Base-by-base conservation (phyloP, 2,113 vertebrate species). In the Hemiscyllium ocellatum region DNA sequence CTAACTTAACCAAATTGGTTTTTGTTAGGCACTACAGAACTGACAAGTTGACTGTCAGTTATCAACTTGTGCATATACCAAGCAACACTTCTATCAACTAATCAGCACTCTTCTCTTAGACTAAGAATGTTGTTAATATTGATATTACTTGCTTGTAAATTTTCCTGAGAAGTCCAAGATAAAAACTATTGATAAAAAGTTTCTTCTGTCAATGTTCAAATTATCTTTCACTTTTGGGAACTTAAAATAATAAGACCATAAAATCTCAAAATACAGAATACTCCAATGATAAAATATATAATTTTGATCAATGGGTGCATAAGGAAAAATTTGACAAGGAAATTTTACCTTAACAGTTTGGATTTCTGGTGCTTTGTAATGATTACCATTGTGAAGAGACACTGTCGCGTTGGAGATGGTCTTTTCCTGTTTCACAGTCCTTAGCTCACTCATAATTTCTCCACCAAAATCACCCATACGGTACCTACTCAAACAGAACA, bases 401-500 rank as follows among this genome's bases (percentile, higher is more conserved):
- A 97, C 97, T 66, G 98, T 96, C 96, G 97, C 97, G 96, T 97
- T 96, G 97, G 98, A 98, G 96, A 97, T 96, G 4, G 98, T 97
- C 96, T 99, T 99, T 95, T 99, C 99, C 68, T 98, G 97, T 97
- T 98, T 98, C 72, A 96, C 98, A 96, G 98, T 97, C 76, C 98
- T 98, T 95, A 99, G 98, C 96, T 98, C 98, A 96, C 97, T 98
- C 96, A 99, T 98, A 96, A 99, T 97, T 96, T 99, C 98, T 96
- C 98, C 98, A 96, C 98, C 98, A 96, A 98, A 99, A 96, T 99
- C 98, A 96, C 98, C 98, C 97, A 99, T 97, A 96, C 98, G 98
- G 96, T 98, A 99, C 97, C 99, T 99, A 95, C 52, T 95, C 66
- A 72, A 95, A 52, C 94, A 95, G 68, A 89, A 70, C 29, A 56